Evolutionary conservation across 2,797 vertebrate genomes (phyloP), one percentile per base, ranked within the genome.

Genomic region (Falco concolor): DNA sequence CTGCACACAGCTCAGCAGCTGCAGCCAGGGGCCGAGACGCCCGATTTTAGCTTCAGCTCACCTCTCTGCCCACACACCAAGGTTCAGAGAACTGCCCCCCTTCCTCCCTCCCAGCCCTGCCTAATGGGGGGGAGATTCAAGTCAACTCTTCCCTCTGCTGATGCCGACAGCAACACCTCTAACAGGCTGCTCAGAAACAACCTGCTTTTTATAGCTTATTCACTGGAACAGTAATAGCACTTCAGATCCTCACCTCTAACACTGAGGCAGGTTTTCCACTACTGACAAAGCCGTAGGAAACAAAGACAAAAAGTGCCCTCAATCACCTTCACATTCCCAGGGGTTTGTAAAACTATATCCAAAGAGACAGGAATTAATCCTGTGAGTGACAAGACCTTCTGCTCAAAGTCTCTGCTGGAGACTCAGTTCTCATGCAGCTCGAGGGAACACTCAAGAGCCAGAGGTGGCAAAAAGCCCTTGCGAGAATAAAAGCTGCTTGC

Each of bases 381-480:
- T 74, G 74, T 53, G 80, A 95, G 80, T 25, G 89, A 79, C 24
- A 5, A 3, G 81, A 95, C 87, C 95, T 91, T 75, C 91, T 95
- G 89, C 87, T 92, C n/a, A 0, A 27, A 8, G 10, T 14, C 94
- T 56, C 90, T 90, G 94, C 86, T 83, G 92, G 89, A 91, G 60
- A 5, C 84, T 68, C 28, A 0, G 45, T 5, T 86, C 87, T 91
- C 82, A 36, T n/a, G 4, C 80, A 79, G 95, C 87, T 81, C 54
- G 40, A 92, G 76, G 42, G 87, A 81, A 78, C 10, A 1, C 72
- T 50, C 1, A 12, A 44, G 89, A 95, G 77, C 57, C 89, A 94
- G 88, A 67, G 87, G 82, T 30, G 67, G 89, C 93, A 91, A 45
- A 87, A 93, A 88, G 82, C 87, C 85, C 87, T 87, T 74, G 52